phyloP scores from a whole-genome alignment of 2,113 vertebrate species.

The Ictalurus punctatus region DNA sequence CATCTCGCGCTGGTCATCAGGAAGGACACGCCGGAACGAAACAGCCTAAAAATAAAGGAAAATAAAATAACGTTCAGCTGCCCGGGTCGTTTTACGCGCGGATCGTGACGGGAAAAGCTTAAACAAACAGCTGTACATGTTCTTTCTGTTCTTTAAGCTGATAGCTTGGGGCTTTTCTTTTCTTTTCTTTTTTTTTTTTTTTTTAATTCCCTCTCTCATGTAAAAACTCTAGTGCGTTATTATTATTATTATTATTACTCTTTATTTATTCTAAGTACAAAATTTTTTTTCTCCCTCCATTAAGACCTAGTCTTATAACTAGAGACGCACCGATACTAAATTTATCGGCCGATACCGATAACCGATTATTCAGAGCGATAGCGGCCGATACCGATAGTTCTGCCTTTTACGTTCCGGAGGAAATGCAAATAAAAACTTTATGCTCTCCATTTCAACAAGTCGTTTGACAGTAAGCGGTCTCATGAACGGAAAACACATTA shows the following conservation, averaged over 20 bases:
- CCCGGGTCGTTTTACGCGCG: neutral
- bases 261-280: neutral
- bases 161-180: neutral
- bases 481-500: too few species aligned
- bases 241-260: neutral
- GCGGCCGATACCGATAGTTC: too few species aligned
- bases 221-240: neutral
- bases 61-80: constrained; percentile 20
- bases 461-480: too few species aligned
- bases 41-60: constrained; percentile 22
- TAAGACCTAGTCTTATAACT: too few species aligned
- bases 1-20: constrained; percentile 47
- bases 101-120: neutral
- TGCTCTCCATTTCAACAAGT: too few species aligned
- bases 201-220: neutral
- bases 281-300: neutral
- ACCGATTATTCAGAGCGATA: too few species aligned
- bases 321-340: too few species aligned
- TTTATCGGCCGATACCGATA: too few species aligned
- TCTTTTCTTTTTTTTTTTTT: neutral
- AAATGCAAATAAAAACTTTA: too few species aligned
- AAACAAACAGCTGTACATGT: constrained; percentile 17
- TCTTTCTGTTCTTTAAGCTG: neutral
- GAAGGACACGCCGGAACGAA: constrained; percentile 53
- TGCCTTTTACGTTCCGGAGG: too few species aligned